Evolutionary conservation across 2,797 vertebrate genomes (phyloP).

Genomic region (Triplophysa yarkandensis): DNA sequence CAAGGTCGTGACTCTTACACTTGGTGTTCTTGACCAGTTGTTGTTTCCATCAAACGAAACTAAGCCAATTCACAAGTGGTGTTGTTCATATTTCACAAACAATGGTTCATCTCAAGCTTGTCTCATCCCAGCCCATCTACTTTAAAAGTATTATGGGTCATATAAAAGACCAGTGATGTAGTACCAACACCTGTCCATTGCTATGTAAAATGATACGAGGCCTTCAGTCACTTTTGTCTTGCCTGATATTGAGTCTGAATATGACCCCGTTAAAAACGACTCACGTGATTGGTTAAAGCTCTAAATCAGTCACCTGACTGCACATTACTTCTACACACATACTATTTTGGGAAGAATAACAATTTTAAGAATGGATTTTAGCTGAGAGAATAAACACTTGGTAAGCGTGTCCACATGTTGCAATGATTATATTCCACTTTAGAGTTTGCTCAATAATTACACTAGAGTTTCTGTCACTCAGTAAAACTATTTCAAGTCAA

Average conservation of each 20-base stretch:
- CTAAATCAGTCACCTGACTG: conserved; percentile 35
- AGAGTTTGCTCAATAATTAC: background rate
- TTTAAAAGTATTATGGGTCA: conserved; percentile 77
- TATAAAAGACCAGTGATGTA: conserved; percentile 70
- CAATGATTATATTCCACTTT: background rate
- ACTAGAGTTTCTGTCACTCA: too few relatives aligned
- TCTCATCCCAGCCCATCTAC: conserved; percentile 53
- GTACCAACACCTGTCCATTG: conserved; percentile 65
- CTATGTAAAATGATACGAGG: conserved; percentile 53
- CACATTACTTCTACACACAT: conserved; percentile 4
- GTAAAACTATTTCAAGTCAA: too few relatives aligned
- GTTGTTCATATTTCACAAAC: conserved; percentile 53
- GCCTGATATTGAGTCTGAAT: conserved; percentile 39
- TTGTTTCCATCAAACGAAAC: conserved; percentile 25
- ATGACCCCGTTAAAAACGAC: conserved; percentile 49
- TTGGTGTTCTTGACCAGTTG: background rate
- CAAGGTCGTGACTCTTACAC: background rate
- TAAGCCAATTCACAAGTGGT: conserved; percentile 27
- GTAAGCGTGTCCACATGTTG: conserved; percentile 3
- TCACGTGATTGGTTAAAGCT: conserved; percentile 25
- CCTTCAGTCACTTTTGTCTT: conserved; percentile 52
- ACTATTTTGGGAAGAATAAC: conserved; percentile 45
- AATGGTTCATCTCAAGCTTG: conserved; percentile 36
- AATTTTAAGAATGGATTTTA: conserved; percentile 31
- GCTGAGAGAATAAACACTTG: background rate